Conservation (phyloP, 1,140 invertebrate genomes). For the Diorhabda carinulata region DNA sequence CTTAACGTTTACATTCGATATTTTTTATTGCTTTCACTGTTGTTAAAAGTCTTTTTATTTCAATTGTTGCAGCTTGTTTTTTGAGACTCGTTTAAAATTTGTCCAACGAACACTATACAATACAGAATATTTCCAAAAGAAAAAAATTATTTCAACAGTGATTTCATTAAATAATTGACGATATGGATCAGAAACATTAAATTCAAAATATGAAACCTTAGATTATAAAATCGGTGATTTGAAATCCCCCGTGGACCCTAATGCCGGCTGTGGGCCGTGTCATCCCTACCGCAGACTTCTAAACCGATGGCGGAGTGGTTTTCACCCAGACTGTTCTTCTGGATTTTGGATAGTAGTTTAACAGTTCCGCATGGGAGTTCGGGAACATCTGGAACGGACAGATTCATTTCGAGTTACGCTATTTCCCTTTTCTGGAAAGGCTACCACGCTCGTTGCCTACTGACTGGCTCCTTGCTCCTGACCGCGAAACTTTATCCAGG, state of each 20-base stretch:
- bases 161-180: too few species aligned
- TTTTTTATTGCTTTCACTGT: too few species aligned
- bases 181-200: too few species aligned
- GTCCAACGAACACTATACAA: too few species aligned
- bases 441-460: background rate
- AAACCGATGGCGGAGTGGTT: background rate
- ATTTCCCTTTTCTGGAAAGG: slow-evolving; percentile 37
- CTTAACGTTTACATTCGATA: too few species aligned
- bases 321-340: background rate
- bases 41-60: too few species aligned
- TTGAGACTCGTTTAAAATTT: too few species aligned
- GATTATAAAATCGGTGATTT: background rate
- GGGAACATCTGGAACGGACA: slow-evolving; percentile 45
- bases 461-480: slow-evolving; percentile 43
- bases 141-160: too few species aligned
- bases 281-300: background rate
- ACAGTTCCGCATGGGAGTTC: slow-evolving; percentile 44
- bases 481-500: slow-evolving; percentile 31
- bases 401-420: slow-evolving; percentile 47
- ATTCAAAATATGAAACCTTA: too few species aligned
- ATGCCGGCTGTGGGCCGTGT: background rate
- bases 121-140: too few species aligned
- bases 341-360: slow-evolving; percentile 34
- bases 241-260: background rate
- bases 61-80: too few species aligned